These are phyloP conservation scores for Apantesis nais DNA, from an alignment of 2,888 invertebrate genomes.

Conservation along the genomic window DNA sequence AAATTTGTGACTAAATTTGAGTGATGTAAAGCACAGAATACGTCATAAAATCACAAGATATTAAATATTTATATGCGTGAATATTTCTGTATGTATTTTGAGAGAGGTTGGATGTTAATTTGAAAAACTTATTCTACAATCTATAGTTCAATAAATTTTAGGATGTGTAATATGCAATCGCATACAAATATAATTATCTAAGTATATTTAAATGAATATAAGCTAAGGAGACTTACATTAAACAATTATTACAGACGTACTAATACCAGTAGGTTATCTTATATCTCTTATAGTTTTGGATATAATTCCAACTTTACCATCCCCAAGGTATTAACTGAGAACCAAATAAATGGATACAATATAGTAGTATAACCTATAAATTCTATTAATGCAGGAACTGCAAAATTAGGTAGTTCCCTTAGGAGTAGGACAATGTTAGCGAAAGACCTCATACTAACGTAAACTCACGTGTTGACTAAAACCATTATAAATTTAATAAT, in stretches of 20 bases:
- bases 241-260: background rate
- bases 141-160: background rate
- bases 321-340: constrained; percentile 36
- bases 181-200: background rate
- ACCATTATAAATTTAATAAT: no score
- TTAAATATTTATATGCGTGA: background rate
- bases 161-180: background rate
- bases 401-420: constrained; percentile 19
- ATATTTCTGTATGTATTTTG: no score
- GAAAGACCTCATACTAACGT: background rate
- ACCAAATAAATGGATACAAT: constrained; percentile 38
- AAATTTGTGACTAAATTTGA: background rate
- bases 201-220: background rate
- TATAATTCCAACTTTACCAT: constrained; percentile 39
- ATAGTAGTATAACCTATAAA: constrained; percentile 41
- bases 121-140: no score
- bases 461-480: background rate
- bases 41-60: background rate
- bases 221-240: background rate
- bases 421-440: constrained; percentile 7
- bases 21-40: no score
- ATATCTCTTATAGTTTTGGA: constrained; percentile 23
- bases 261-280: constrained; percentile 15
- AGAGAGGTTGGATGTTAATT: no score
- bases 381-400: constrained; percentile 33